These are phyloP conservation scores for Apodemia mormo DNA, from an alignment of 2,888 invertebrate genomes.

Conservation along the genomic window DNA sequence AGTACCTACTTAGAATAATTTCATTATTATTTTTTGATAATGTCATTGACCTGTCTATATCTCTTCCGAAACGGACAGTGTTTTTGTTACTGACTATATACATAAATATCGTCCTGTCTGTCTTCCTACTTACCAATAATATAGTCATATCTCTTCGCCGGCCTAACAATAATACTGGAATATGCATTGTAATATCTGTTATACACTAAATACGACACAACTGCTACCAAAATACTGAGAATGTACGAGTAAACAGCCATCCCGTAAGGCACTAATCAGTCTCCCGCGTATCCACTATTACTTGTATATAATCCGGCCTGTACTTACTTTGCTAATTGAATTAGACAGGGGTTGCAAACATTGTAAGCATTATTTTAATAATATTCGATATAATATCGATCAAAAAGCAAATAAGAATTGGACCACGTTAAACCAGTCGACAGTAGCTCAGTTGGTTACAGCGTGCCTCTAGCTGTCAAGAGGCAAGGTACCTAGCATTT, in stretches of 20 bases:
- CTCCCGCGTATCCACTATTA: constrained; percentile 34
- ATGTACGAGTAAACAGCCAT: constrained; percentile 61
- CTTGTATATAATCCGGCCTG: constrained; percentile 48
- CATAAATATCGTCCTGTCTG: too few species aligned
- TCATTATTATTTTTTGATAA: too few species aligned
- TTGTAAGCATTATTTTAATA: constrained; percentile 8
- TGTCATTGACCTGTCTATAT: too few species aligned
- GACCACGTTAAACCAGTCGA: too few species aligned
- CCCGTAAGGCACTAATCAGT: constrained; percentile 33
- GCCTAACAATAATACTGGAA: constrained; percentile 58
- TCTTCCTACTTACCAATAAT: constrained; percentile 61
- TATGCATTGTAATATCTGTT: constrained; percentile 57
- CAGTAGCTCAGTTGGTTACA: too few species aligned
- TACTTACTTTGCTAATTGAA: constrained; percentile 59
- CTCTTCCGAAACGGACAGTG: too few species aligned
- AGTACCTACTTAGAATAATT: too few species aligned
- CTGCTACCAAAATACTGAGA: constrained; percentile 53
- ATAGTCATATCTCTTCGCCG: constrained; percentile 68
- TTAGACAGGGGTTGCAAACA: constrained; percentile 52
- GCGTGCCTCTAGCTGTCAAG: too few species aligned
- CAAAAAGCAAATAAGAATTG: too few species aligned
- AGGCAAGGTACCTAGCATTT: too few species aligned
- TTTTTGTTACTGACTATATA: too few species aligned
- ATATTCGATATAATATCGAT: too few species aligned
- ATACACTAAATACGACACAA: constrained; percentile 63